These are phyloP conservation scores for Clamator glandarius DNA, from an alignment of 2,797 vertebrate species.

Conservation along the genomic window DNA sequence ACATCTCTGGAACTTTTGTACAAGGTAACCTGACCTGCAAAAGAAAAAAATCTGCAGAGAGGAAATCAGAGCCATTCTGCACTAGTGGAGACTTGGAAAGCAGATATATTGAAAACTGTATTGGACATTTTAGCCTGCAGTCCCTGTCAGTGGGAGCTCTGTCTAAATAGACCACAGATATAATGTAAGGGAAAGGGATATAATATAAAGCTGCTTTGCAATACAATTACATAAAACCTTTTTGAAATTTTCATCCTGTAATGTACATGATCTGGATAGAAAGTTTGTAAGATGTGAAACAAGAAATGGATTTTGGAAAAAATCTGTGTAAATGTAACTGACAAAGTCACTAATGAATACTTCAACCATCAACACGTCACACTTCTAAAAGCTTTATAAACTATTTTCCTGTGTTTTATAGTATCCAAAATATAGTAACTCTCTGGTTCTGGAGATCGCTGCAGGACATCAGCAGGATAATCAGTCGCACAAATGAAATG, in stretches of 20 bases:
- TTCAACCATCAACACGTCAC: neutral
- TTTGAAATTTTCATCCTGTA: neutral
- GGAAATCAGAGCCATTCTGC: neutral
- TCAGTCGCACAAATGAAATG: neutral
- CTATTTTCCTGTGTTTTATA: neutral
- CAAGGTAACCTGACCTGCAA: neutral
- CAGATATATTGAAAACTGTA: neutral
- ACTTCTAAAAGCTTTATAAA: neutral
- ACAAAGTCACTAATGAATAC: neutral
- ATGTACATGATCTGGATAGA: neutral
- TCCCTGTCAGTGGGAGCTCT: neutral
- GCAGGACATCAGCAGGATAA: neutral
- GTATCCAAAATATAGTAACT: neutral
- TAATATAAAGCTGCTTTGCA: neutral
- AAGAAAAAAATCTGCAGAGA: neutral
- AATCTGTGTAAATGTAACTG: fast-evolving
- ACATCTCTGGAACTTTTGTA: neutral
- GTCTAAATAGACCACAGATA: neutral
- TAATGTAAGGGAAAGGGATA: neutral
- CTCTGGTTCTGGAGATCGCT: neutral
- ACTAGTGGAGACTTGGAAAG: neutral
- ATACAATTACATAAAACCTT: neutral
- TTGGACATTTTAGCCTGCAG: neutral
- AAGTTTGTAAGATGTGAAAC: neutral
- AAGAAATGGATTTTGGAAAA: neutral